These are phyloP conservation scores for Naso thynnoides DNA, from an alignment of 2,797 vertebrate genomes.

Conservation along the genomic window DNA sequence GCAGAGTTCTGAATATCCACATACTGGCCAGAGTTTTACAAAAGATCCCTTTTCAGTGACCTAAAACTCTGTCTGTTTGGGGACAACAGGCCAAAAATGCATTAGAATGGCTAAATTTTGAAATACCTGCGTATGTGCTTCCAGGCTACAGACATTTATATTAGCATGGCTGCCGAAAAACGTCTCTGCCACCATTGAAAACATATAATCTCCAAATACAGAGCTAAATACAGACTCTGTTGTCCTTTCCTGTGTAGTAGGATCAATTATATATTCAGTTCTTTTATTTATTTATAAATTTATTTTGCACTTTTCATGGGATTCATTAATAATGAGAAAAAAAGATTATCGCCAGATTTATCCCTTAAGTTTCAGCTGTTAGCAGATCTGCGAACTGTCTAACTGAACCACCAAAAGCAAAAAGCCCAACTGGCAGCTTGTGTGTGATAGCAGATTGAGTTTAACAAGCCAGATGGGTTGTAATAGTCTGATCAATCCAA, in stretches of 20 bases:
- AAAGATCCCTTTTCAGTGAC: too few relatives aligned
- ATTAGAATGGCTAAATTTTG: too few relatives aligned
- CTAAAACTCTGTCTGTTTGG: too few relatives aligned
- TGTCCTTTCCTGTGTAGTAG: background rate
- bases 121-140: too few relatives aligned
- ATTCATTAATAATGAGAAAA: slow-evolving; percentile 25
- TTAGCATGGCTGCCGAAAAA: background rate
- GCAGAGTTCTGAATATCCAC: too few relatives aligned
- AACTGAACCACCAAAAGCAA: slow-evolving; percentile 55
- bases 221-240: background rate
- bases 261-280: background rate
- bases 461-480: slow-evolving; percentile 99
- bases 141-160: too few relatives aligned
- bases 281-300: too few relatives aligned
- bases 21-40: too few relatives aligned
- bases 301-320: background rate
- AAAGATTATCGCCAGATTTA: background rate
- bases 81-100: too few relatives aligned
- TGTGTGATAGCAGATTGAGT: slow-evolving; percentile 93
- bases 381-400: slow-evolving; percentile 63
- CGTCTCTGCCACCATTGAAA: background rate
- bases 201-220: background rate
- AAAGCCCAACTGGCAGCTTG: slow-evolving; percentile 70
- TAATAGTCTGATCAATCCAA: slow-evolving; percentile 98
- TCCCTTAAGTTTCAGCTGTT: slow-evolving; percentile 32